Base-by-base conservation (phyloP, 2,888 invertebrate species). In the Cosmia pyralina region DNA sequence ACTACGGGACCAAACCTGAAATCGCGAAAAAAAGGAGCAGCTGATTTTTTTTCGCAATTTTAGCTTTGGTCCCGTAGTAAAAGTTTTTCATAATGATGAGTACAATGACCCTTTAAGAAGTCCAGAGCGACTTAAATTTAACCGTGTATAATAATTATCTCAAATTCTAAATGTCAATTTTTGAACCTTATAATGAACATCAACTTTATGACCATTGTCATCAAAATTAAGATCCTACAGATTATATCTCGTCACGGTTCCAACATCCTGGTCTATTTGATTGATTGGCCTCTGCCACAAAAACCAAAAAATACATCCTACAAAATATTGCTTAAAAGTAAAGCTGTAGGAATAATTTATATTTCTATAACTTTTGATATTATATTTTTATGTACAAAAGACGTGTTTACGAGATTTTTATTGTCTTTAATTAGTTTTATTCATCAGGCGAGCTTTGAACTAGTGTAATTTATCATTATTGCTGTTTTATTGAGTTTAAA, bases 401-500 rank as follows among this genome's bases (percentile, higher is more conserved):
- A 62, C 15, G 57, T 66, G 28, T 79, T 85, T 83, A 83, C 72
- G 79, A 81, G 53, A 75, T 79, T 85, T 87, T 85, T 83, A 81
- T 81, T 67, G 66, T 71, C 67, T 72, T 22, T 76, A 73, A 87
- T 85, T 79, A 81, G 64, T 87, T 75, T 82, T 85, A 82, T 86
- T 84, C 63, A 72, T 66, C 55, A 50, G 15, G 6, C 52, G 60
- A 77, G 72, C 68, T 75, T 75, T 72, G 38, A 74, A 75, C 66
- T 72, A 13, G 11, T 59, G 62, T 76, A 60, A 79, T 86, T 38
- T 72, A 82, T 85, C 67, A 85, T 86, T 74, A 66, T 72, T 28
- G 60, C 55, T 38, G 13, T 81, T 81, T 75, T 70, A 83, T 86
- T n/a, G 44, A 67, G 17, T 73, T 52, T 73, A 58, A 66, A 80